These are phyloP conservation scores for Drosophila prostipennis DNA, from an alignment of 2,888 invertebrate species.

Conservation along the genomic window DNA sequence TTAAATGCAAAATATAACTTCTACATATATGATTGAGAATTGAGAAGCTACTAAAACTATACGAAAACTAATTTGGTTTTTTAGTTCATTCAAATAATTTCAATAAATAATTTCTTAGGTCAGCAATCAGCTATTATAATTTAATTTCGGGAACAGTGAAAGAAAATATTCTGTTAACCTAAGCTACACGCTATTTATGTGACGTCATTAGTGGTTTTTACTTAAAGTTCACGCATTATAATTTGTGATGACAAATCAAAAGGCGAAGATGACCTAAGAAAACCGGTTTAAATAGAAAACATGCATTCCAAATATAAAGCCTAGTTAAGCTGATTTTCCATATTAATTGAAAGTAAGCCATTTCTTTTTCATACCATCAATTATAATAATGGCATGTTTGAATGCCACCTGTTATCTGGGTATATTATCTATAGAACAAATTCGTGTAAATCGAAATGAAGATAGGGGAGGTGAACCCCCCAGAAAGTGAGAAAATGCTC, in stretches of 20 bases:
- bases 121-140: too few relatives aligned
- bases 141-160: too few relatives aligned
- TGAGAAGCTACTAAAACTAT: too few relatives aligned
- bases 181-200: not conserved
- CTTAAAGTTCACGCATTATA: not conserved
- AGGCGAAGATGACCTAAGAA: too few relatives aligned
- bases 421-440: conserved; percentile 1
- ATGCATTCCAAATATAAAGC: not conserved
- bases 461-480: conserved; percentile 20
- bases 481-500: not conserved
- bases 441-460: not conserved
- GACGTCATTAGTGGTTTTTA: not conserved
- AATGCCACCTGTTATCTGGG: conserved; percentile 11
- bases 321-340: too few relatives aligned
- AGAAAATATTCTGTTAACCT: too few relatives aligned
- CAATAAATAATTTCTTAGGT: too few relatives aligned
- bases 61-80: too few relatives aligned
- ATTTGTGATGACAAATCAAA: not conserved
- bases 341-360: not conserved
- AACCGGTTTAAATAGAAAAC: not conserved
- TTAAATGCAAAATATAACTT: too few relatives aligned
- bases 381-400: conserved; percentile 5
- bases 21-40: too few relatives aligned
- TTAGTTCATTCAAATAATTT: too few relatives aligned
- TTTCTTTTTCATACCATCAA: not conserved